Conservation (phyloP, 2,113 vertebrate species). For the Colistium nudipinnis region DNA sequence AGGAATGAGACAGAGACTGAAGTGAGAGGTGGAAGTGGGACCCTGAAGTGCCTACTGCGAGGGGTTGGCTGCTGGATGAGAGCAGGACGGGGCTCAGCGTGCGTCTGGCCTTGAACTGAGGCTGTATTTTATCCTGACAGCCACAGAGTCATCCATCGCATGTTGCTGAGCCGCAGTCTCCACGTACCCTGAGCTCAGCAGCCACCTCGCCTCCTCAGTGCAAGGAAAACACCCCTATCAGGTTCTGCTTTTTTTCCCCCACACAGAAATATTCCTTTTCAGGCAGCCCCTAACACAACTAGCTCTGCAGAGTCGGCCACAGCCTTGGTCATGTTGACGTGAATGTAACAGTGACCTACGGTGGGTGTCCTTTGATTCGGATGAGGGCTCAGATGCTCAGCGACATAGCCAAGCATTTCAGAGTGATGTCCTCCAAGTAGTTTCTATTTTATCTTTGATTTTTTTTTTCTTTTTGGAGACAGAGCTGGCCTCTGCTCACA, state of each 20-base stretch:
- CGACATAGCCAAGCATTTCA: constrained; percentile 34
- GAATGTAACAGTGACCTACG: constrained; percentile 38
- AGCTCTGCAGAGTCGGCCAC: constrained; percentile 32
- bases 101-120: constrained; percentile 75
- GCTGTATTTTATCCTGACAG: constrained; percentile 75
- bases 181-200: constrained; percentile 39
- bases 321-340: constrained; percentile 67
- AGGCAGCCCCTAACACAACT: constrained; percentile 3
- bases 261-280: constrained; percentile 26
- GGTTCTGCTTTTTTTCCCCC: constrained; percentile 48
- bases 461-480: constrained; percentile 33
- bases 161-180: constrained; percentile 60
- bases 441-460: constrained; percentile 17
- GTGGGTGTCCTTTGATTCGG: constrained; percentile 30
- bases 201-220: constrained; percentile 40
- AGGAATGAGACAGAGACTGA: constrained; percentile 71
- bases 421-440: constrained; percentile 58
- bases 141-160: constrained; percentile 65
- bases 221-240: constrained; percentile 59
- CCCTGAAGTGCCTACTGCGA: constrained; percentile 78
- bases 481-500: constrained; percentile 74
- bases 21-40: constrained; percentile 68
- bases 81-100: constrained; percentile 44
- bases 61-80: constrained; percentile 67
- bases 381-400: constrained; percentile 19